Percentiles rank a stretch among this genome's conserved stretches.
Evolutionary conservation across 2,888 invertebrate genomes (phyloP).

Genomic region (Hemistola chrysoprasaria): DNA sequence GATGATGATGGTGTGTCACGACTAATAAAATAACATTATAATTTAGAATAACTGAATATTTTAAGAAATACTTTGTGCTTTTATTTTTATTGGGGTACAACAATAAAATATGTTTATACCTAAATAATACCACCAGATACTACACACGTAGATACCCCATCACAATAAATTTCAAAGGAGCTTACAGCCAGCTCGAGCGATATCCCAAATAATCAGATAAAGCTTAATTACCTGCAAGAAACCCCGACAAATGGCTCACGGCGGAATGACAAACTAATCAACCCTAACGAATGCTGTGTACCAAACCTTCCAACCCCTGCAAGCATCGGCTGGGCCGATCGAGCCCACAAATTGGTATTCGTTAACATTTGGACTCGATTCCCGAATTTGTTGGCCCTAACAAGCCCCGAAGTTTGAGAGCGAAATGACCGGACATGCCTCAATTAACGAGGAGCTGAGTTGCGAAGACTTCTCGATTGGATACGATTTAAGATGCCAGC

Average conservation of each 20-base stretch:
- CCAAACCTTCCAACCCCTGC: conserved; percentile 36
- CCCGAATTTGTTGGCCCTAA: conserved; percentile 72
- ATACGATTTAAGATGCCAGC: too few species aligned
- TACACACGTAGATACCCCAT: too few species aligned
- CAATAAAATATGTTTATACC: conserved; percentile 2
- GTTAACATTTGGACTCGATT: conserved; percentile 76
- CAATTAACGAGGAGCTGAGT: conserved; percentile 58
- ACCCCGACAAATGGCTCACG: conserved; percentile 22
- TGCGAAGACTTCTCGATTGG: conserved; percentile 41
- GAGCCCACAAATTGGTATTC: conserved; percentile 69
- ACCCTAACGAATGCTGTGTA: conserved; percentile 57
- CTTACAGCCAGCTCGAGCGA: conserved; percentile 5
- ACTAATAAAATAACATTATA: too few species aligned
- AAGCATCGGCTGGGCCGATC: conserved; percentile 23
- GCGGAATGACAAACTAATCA: conserved; percentile 60
- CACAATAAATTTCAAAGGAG: too few species aligned
- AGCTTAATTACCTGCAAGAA: conserved; percentile 29
- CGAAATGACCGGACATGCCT: conserved; percentile 72
- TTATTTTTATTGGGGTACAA: too few species aligned
- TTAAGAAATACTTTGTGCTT: too few species aligned
- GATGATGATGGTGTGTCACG: too few species aligned
- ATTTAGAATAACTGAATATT: too few species aligned
- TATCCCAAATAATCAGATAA: conserved; percentile 13
- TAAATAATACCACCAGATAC: too few species aligned
- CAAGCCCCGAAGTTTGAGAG: conserved; percentile 66